A percentile compares a stretch with the other conserved stretches of the same genome.
These are phyloP conservation scores for Cistogaster globosa DNA, from an alignment of 2,888 invertebrate genomes.

Conservation along the genomic window DNA sequence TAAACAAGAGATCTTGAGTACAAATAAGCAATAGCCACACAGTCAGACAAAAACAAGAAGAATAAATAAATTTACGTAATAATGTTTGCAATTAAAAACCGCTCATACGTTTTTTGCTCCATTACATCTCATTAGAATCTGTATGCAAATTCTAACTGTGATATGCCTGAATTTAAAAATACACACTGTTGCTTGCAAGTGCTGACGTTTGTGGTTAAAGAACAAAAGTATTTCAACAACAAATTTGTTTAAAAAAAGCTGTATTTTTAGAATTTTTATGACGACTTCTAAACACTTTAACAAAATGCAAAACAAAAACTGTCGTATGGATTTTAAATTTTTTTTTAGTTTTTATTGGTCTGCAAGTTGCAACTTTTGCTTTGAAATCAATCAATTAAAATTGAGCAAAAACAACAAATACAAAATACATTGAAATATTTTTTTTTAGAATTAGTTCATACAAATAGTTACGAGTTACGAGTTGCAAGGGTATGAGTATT, in stretches of 20 bases:
- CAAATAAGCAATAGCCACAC: too few relatives aligned
- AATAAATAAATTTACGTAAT: too few relatives aligned
- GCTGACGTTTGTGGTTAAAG: conserved; percentile 47
- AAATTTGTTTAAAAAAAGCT: conserved; percentile 26
- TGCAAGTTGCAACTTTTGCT: conserved; percentile 47
- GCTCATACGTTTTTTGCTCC: too few relatives aligned
- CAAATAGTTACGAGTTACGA: background rate
- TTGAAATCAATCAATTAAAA: conserved; percentile 67
- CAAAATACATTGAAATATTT: conserved; percentile 8
- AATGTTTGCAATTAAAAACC: too few relatives aligned
- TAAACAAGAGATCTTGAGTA: too few relatives aligned
- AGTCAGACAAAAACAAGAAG: too few relatives aligned
- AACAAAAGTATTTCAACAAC: conserved; percentile 29
- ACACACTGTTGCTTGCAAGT: conserved; percentile 42
- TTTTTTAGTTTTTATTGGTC: conserved; percentile 33
- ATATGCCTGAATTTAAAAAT: conserved; percentile 7
- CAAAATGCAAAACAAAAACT: conserved; percentile 22
- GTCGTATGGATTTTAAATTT: conserved; percentile 17
- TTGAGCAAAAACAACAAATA: conserved; percentile 26
- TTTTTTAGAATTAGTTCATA: background rate
- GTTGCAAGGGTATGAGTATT: conserved; percentile 7
- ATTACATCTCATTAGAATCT: too few relatives aligned
- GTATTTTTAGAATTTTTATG: conserved; percentile 53
- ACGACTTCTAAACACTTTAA: conserved; percentile 47
- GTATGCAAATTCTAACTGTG: conserved; percentile 19